Base-by-base conservation (phyloP, 2,888 invertebrate genomes). In the Colletes collaris region DNA sequence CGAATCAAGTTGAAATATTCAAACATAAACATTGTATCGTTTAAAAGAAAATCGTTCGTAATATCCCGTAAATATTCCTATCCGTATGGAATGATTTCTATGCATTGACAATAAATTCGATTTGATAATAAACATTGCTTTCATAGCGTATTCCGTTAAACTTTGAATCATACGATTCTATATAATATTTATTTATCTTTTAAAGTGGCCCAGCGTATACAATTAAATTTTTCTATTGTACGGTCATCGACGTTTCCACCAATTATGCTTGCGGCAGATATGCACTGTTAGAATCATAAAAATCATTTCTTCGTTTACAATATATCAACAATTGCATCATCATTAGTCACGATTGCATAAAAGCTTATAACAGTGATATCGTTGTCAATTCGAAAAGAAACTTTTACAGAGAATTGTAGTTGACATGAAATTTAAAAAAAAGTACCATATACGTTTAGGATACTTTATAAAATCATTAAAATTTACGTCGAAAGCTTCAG, bases 271-370 rank as follows among this genome's bases (percentile, higher is more conserved):
- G 46, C 3, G 11, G 13, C 16, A 19, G 5, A 27, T 13, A 1
- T 46, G 27, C n/a, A 59, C 19, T 40, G 46, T 52, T 52, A 0
- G 10, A 37, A 62, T 75, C 35, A 16, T 44, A 27, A 67, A n/a
- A 60, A 56, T 76, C 7, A 50, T 55, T 73, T 40, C 7, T 50
- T 65, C 44, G 19, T 63, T 65, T 50, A 53, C 37, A 76, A 46
- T 50, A 64, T 46, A 40, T 65, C 27, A 52, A 8, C 16, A n/a
- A 40, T 81, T 78, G 49, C 69, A 77, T 56, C 65, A 73, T 67
- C 0, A 7, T 49, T 16, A n/a, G 27, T 52, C 11, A 5, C 56
- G 52, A 44, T 62, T 63, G 44, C 19, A 62, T 63, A 62, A n/a
- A 66, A 44, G 55, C 16, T 58, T 11, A 13, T 10, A 8, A 35